A percentile compares a stretch with the other conserved stretches of the same genome.
phyloP scores from a whole-genome alignment of 1,140 invertebrate species.

The Gonioctena quinquepunctata region DNA sequence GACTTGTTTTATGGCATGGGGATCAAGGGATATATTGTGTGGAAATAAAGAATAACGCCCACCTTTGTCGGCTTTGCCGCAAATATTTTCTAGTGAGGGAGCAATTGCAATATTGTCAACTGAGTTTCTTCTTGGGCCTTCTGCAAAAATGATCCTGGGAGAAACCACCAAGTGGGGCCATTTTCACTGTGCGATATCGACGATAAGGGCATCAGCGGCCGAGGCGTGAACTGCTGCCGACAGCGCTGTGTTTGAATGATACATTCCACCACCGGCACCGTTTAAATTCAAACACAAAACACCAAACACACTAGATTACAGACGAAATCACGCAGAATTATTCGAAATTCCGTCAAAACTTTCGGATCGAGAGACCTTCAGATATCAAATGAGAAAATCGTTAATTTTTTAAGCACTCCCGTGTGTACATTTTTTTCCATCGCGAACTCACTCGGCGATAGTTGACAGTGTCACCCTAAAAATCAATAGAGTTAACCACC shows the following conservation, averaged over 20 bases:
- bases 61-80: slow-evolving; percentile 55
- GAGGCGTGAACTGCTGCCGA: slow-evolving; percentile 49
- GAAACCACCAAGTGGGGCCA: slow-evolving; percentile 56
- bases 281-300: slow-evolving; percentile 33
- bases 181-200: slow-evolving; percentile 56
- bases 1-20: neutral
- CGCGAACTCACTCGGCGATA: slow-evolving; percentile 57
- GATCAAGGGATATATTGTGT: neutral
- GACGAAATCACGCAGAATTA: neutral
- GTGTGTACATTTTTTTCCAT: slow-evolving; percentile 55
- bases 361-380: slow-evolving; percentile 1
- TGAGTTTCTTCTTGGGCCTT: slow-evolving; percentile 60
- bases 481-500: slow-evolving; percentile 67
- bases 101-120: slow-evolving; percentile 57
- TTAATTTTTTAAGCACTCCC: slow-evolving; percentile 40
- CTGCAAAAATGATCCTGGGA: slow-evolving; percentile 57
- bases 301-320: slow-evolving; percentile 8
- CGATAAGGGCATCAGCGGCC: slow-evolving; percentile 32
- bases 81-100: slow-evolving; percentile 48
- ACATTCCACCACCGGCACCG: slow-evolving; percentile 48
- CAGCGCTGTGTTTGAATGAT: slow-evolving; percentile 28
- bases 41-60: slow-evolving; percentile 31
- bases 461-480: slow-evolving; percentile 70
- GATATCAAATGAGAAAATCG: too few species aligned
- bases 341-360: slow-evolving; percentile 8